A percentile compares a stretch with the other conserved stretches of the same genome.
These are phyloP conservation scores for Pomatorhinus ruficollis DNA, from an alignment of 2,113 vertebrate genomes.

Conservation along the genomic window DNA sequence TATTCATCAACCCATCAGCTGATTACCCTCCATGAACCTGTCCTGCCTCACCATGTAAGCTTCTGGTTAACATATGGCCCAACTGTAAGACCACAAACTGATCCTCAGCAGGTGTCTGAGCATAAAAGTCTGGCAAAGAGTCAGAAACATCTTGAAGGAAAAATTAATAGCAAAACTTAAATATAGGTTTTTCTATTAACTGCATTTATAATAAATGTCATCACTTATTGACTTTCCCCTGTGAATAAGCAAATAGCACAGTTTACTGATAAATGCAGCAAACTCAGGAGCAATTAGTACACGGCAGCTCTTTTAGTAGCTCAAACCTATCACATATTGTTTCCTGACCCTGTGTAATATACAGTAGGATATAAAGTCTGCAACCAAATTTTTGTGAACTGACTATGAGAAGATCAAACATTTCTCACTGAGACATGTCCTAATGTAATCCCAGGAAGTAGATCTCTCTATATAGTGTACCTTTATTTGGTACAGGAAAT, in stretches of 20 bases:
- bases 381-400: background rate
- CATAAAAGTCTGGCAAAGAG: background rate
- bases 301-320: background rate
- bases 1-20: background rate
- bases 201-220: background rate
- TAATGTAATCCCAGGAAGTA: background rate
- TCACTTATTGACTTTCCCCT: background rate
- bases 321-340: background rate
- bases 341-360: background rate
- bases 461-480: background rate
- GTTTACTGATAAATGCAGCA: background rate
- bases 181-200: background rate
- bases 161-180: background rate
- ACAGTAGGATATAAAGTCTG: background rate
- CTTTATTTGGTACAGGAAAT: conserved; percentile 29
- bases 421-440: background rate
- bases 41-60: background rate
- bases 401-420: conserved; percentile 25
- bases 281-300: background rate
- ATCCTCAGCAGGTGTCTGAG: background rate
- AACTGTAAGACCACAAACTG: background rate
- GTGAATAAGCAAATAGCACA: background rate
- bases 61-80: background rate
- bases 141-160: background rate
- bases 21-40: background rate